Evolutionary conservation across 1,140 invertebrate species (phyloP), one percentile per base, ranked within the genome.

Genomic region (Papilio helenus): DNA sequence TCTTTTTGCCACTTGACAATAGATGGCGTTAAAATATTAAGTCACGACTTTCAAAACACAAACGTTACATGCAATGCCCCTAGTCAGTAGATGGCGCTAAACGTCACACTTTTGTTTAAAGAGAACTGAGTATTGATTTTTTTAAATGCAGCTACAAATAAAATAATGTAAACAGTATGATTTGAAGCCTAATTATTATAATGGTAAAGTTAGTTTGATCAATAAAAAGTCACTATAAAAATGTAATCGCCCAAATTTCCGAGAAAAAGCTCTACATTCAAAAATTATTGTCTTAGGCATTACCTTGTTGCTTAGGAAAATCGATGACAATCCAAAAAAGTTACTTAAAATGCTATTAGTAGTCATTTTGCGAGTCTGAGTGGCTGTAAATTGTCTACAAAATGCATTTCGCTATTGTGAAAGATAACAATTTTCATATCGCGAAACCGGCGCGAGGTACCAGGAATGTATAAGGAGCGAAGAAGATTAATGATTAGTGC

Each of bases 401-500:
- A 80, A 61, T 44, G 7, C 74, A 77, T 68, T 29, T 68, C 14
- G 68, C 77, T 84, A 82, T 83, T 84, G 82, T 55, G 18, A 55
- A 80, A 73, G 77, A 71, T 78, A 82, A 87, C 85, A 88, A 89
- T 89, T 83, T 89, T 88, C 83, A 86, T 84, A 89, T 87, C 86
- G 85, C 81, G 77, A 82, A 83, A 83, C 81, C 77, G 81, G 81
- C 55, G 74, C 84, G 80, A 76, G 85, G 86, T 89, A 91, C 89
- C 87, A 90, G 90, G 88, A 89, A 93, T 89, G 87, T 90, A 90
- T 89, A 93, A 94, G 90, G 88, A 92, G 86, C 83, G 87, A 87
- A 85, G 84, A 90, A 93, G 93, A 94, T 94, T 94, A 93, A 94
- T 94, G 93, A 88, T 85, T 77, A 79, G 83, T 72, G 84, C 84